Base-by-base conservation (phyloP, 2,797 vertebrate genomes). In the Gila robusta region DNA sequence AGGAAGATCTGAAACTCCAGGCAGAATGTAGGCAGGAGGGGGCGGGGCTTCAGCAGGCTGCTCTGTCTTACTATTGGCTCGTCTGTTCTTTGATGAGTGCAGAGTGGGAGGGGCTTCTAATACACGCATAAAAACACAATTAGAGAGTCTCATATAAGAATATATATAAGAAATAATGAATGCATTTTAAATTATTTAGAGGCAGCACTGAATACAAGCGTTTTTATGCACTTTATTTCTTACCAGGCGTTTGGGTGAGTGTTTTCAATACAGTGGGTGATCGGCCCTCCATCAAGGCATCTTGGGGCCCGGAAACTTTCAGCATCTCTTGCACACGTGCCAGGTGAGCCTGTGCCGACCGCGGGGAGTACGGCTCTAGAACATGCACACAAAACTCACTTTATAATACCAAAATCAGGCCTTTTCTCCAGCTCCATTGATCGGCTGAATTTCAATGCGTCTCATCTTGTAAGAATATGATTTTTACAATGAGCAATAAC, bases 11-110 rank as follows among this genome's bases (percentile, higher is more conserved):
- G 90, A 91, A 64, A 94, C 94, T 32, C 96, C 96, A 52, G 96
- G 96, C 9, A 96, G 93, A 62, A 97, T 94, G 90, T 96, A 96
- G n/a, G 96, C 96, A 8, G 96, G 96, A 19, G 93, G 94, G 66
- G 86, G 85, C 78, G 91, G 94, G 28, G 95, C 94, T 91, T 94
- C 94, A 78, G 78, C 90, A 54, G 83, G 56, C 39, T 92, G 87
- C 64, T 96, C 96, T 83, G 93, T 88, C 90, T 96, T 96, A 74
- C 92, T 91, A 85, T 95, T 95, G 89, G 93, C 94, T 81, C 90
- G 95, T 88, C 94, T 96, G 88, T 90, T 93, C 88, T 95, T 96
- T 91, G 84, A 76, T 1, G 86, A 59, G 35, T 92, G 94, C 74
- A 89, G 94, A 23, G 88, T 80, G 74, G 88, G 83, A 78, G 70